Evolutionary conservation across 2,797 vertebrate species (phyloP), one percentile per base, ranked within the genome.

Genomic region (Tinamus major): DNA sequence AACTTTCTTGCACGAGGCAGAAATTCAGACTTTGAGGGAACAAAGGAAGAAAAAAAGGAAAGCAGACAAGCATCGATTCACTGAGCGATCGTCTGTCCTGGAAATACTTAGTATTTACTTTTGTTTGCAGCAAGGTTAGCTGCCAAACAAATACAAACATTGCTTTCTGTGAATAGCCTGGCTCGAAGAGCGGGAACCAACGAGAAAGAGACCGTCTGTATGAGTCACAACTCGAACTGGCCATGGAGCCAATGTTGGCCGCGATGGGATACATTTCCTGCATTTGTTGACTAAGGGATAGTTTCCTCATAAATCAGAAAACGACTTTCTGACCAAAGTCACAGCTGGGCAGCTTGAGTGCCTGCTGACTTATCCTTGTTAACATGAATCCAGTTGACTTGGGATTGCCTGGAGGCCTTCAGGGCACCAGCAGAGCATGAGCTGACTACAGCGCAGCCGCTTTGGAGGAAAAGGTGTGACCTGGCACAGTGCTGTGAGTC

Each of bases 261-360:
- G n/a, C 27, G 62, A 37, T 2, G 1, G 26, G n/a, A 82, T 27
- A 49, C 0, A 1, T 76, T 94, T 79, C 63, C 27, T 74, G 7
- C 39, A 61, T 76, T 91, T 72, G 24, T 19, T 77, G 64, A 91
- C 31, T 48, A 90, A 39, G 0, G 1, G 37, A 29, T 51, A 53
- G 86, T 79, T 93, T 88, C 87, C 77, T 74, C 68, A 86, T 71
- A 68, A 88, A 84, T 3, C 55, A 27, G 35, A 64, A 91, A 92
- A 92, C 27, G 0, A 72, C 46, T 93, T 93, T 81, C 53, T 53
- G 31, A 74, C 63, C 51, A 51, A 72, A 81, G 35, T 70, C 82
- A 72, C 61, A 83, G 55, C 59, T 87, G 61, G 88, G 26, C 67
- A 51, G 49, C 46, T 21, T 23, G 70, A 85, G 35, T n/a, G 26